Percentiles rank a stretch among this genome's conserved stretches.
Evolutionary conservation across 2,888 invertebrate genomes (phyloP).

Genomic region (Smittia aterrima): DNA sequence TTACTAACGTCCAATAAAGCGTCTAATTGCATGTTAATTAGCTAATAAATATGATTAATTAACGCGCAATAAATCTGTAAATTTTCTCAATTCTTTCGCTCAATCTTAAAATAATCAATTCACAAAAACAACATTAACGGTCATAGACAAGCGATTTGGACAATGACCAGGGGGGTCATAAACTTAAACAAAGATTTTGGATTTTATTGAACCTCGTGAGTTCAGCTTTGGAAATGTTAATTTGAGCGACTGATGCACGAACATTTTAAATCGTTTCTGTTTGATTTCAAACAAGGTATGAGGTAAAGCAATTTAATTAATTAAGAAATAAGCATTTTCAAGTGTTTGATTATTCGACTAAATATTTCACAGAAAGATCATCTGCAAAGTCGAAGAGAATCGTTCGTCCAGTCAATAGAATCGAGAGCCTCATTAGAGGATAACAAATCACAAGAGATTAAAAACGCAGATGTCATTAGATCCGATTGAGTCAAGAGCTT

Average conservation of each 20-base stretch:
- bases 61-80: slow-evolving; percentile 7
- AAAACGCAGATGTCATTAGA: too few relatives aligned
- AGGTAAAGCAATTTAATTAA: too few relatives aligned
- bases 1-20: background rate
- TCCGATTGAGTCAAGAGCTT: too few relatives aligned
- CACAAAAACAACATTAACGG: slow-evolving; percentile 8
- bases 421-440: too few relatives aligned
- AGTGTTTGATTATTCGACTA: too few relatives aligned
- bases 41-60: slow-evolving; percentile 26
- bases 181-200: background rate
- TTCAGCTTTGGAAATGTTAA: background rate
- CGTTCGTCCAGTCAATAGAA: too few relatives aligned
- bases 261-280: background rate
- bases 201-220: background rate
- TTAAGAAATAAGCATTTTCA: too few relatives aligned
- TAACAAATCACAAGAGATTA: too few relatives aligned
- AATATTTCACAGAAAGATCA: background rate
- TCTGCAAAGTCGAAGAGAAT: background rate
- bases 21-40: slow-evolving; percentile 27
- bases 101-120: background rate
- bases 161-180: background rate
- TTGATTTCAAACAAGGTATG: background rate
- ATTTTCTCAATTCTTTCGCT: slow-evolving; percentile 1
- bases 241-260: background rate
- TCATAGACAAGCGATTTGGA: background rate